A percentile compares a stretch with the other conserved stretches of the same genome.
These are phyloP conservation scores for Drosophila putrida DNA, from an alignment of 2,888 invertebrate genomes.

Conservation along the genomic window DNA sequence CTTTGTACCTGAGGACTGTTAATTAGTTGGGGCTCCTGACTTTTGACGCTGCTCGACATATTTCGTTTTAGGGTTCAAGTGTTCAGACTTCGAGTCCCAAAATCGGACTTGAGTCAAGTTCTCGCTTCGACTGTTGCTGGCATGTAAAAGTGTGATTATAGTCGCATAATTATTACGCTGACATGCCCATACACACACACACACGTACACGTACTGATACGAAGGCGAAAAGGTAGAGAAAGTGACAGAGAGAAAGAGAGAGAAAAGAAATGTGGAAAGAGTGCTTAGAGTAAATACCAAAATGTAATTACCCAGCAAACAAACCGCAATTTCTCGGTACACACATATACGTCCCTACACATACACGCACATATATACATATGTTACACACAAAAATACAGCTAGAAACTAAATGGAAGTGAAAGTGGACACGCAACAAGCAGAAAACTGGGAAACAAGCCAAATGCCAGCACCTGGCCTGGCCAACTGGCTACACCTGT, in stretches of 20 bases:
- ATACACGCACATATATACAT: slow-evolving; percentile 23
- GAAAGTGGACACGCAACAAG: slow-evolving; percentile 82
- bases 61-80: slow-evolving; percentile 78
- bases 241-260: neutral
- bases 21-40: slow-evolving; percentile 77
- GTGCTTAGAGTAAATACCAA: slow-evolving; percentile 69
- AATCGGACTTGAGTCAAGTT: neutral
- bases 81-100: slow-evolving; percentile 37
- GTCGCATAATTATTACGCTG: slow-evolving; percentile 82
- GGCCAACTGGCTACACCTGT: slow-evolving; percentile 22
- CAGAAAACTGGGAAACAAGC: slow-evolving; percentile 55
- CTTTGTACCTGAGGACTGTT: slow-evolving; percentile 77
- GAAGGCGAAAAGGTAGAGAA: neutral
- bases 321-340: slow-evolving; percentile 79
- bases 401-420: slow-evolving; percentile 59
- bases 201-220: slow-evolving; percentile 44
- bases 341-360: slow-evolving; percentile 47
- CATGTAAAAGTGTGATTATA: slow-evolving; percentile 81
- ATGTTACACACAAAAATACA: slow-evolving; percentile 4
- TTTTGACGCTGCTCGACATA: slow-evolving; percentile 76
- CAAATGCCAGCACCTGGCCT: slow-evolving; percentile 61
- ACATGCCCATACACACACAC: slow-evolving; percentile 64
- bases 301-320: slow-evolving; percentile 81
- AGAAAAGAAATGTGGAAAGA: slow-evolving; percentile 1
- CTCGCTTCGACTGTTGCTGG: slow-evolving; percentile 48